These are phyloP conservation scores for Zaprionus davidi DNA, from an alignment of 1,140 invertebrate genomes.

Conservation along the genomic window DNA sequence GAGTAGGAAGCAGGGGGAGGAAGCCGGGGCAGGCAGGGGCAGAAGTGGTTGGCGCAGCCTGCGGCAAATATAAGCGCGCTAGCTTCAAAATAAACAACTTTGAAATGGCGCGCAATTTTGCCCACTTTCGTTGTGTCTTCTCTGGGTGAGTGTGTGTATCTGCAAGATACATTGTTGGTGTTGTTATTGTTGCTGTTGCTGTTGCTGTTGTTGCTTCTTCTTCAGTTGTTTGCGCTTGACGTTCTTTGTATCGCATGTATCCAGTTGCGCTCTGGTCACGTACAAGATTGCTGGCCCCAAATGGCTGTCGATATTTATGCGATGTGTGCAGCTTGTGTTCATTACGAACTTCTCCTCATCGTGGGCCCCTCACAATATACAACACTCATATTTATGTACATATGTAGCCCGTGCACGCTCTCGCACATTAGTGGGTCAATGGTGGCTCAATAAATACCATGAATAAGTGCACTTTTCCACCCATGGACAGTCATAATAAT, in stretches of 20 bases:
- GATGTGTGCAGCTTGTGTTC: slow-evolving; percentile 32
- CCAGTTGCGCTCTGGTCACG: slow-evolving; percentile 51
- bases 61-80: slow-evolving; percentile 36
- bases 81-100: slow-evolving; percentile 59
- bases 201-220: slow-evolving; percentile 10
- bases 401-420: not conserved
- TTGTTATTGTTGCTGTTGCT: slow-evolving; percentile 14
- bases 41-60: slow-evolving; percentile 20
- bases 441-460: slow-evolving; percentile 37
- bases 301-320: slow-evolving; percentile 49
- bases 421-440: slow-evolving; percentile 49
- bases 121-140: slow-evolving; percentile 13
- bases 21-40: not conserved
- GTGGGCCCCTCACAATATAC: slow-evolving; percentile 22
- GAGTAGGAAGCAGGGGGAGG: not conserved
- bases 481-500: not conserved
- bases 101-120: slow-evolving; percentile 57
- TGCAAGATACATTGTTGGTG: slow-evolving; percentile 33
- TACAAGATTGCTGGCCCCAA: slow-evolving; percentile 56
- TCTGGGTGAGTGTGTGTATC: slow-evolving; percentile 30
- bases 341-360: slow-evolving; percentile 12
- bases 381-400: slow-evolving; percentile 1
- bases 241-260: slow-evolving; percentile 26
- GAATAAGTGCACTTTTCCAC: slow-evolving; percentile 37
- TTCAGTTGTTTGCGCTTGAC: not conserved